Base-by-base conservation (phyloP, 1,140 invertebrate genomes). In the Eurytemora carolleeae region DNA sequence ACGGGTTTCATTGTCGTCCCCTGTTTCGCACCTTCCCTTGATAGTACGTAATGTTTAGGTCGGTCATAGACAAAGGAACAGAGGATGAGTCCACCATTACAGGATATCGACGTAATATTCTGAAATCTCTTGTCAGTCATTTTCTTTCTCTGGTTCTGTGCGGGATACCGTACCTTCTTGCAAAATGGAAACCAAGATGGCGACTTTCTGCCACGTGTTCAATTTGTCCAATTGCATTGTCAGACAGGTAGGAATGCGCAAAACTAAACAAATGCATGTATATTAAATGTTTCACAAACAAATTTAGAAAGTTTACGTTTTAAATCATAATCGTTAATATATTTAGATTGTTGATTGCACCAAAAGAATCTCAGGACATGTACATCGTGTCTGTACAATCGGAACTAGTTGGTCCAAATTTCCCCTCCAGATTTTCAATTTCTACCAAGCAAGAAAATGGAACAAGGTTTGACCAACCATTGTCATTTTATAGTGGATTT, bases 161-260 rank as follows among this genome's bases (percentile, higher is more conserved):
- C 18, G 69, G 69, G 31, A 21, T 67, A 18, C 67, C 67, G 12
- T 67, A 64, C 58, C 63, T 72, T 2, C 12, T 71, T 7, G 61
- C 66, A 2, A 65, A 67, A 19, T 73, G 71, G 71, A 65, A 65
- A 24, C 66, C 67, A 22, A 63, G 69, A 24, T 70, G 67, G 67
- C 63, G 64, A 21, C 64, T 73, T 0, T 61, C 62, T 23, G 64
- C 66, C 55, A 66, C 61, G 20, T 68, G 65, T 55, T 53, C 58
- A 17, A 57, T 62, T 52, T 70, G 67, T 54, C 56, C 67, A 17
- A 56, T 73, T 1, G 52, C 63, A 2, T 44, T 64, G 18, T 69
- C 71, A 2, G 65, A 66, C 59, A 59, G 59, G n/a, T 25, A 18
- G 53, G 19, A 3, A 22, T 17, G 64, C 20, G 12, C 15, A 59